Evolutionary conservation across 2,888 invertebrate genomes (phyloP).

Genomic region (Pandemis cinnamomeana): DNA sequence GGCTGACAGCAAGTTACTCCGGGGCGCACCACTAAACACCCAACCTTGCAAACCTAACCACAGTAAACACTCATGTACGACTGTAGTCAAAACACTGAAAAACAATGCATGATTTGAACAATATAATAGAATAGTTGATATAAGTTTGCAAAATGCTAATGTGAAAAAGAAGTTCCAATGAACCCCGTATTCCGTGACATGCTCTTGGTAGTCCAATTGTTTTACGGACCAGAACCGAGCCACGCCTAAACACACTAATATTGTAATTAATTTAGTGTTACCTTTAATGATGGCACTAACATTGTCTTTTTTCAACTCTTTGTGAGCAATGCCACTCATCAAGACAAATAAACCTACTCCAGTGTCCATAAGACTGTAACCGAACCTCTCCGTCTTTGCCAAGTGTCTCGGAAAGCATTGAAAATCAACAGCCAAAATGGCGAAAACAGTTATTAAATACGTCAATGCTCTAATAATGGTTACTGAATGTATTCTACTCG

Average conservation of each 20-base stretch:
- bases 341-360: conserved; percentile 96
- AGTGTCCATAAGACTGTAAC: conserved; percentile 96
- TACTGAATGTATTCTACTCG: conserved; percentile 73
- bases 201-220: conserved; percentile 92
- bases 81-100: conserved; percentile 82
- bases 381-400: conserved; percentile 94
- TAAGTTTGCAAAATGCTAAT: conserved; percentile 91
- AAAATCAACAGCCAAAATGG: conserved; percentile 98
- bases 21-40: conserved; percentile 85
- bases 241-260: conserved; percentile 85
- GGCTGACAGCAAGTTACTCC: conserved; percentile 88
- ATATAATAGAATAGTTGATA: conserved; percentile 86
- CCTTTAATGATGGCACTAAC: conserved; percentile 64
- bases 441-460: conserved; percentile 89
- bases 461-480: conserved; percentile 89
- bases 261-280: conserved; percentile 64
- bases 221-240: conserved; percentile 85
- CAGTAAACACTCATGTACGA: conserved; percentile 87
- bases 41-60: conserved; percentile 87
- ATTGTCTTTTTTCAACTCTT: conserved; percentile 59
- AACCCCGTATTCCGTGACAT: conserved; percentile 96
- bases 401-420: conserved; percentile 92
- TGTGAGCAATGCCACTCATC: conserved; percentile 90
- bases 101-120: conserved; percentile 81
- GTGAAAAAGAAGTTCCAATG: conserved; percentile 99